These are phyloP conservation scores for Lasioglossum figueresi DNA, from an alignment of 2,888 invertebrate species.

Conservation along the genomic window DNA sequence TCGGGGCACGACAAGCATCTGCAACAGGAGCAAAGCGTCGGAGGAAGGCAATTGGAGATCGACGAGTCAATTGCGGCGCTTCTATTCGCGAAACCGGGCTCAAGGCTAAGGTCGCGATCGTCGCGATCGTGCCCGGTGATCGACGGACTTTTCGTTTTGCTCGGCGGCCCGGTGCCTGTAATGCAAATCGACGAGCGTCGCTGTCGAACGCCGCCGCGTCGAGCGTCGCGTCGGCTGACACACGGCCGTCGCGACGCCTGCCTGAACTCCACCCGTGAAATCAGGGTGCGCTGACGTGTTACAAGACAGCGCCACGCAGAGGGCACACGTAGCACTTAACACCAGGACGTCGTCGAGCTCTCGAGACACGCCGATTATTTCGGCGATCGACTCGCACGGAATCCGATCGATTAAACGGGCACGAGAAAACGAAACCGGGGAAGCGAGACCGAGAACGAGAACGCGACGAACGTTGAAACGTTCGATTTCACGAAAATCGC, in stretches of 20 bases:
- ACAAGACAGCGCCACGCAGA: slow-evolving; percentile 77
- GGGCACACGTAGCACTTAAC: slow-evolving; percentile 78
- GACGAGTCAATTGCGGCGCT: slow-evolving; percentile 24
- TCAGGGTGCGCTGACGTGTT: slow-evolving; percentile 68
- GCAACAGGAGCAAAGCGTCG: background rate
- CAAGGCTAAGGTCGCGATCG: slow-evolving; percentile 56
- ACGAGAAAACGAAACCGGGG: slow-evolving; percentile 24
- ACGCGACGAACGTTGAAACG: background rate
- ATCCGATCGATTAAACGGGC: slow-evolving; percentile 60
- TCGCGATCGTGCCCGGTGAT: slow-evolving; percentile 26
- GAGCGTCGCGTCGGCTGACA: slow-evolving; percentile 48
- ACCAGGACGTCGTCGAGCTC: slow-evolving; percentile 72
- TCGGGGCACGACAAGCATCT: background rate
- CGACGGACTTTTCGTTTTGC: slow-evolving; percentile 36
- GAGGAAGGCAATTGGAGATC: slow-evolving; percentile 11
- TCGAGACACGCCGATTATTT: slow-evolving; percentile 76
- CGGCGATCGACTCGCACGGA: slow-evolving; percentile 66
- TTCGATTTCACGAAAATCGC: background rate
- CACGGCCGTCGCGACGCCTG: slow-evolving; percentile 50
- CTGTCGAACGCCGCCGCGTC: slow-evolving; percentile 42
- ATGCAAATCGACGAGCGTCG: slow-evolving; percentile 59
- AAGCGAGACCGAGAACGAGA: background rate
- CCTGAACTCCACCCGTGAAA: slow-evolving; percentile 61
- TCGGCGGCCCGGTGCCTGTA: slow-evolving; percentile 3
- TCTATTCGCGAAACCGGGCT: slow-evolving; percentile 48